Percentiles rank a stretch among this genome's conserved stretches.
phyloP scores from a whole-genome alignment of 2,888 invertebrate species.

The Lysandra coridon region DNA sequence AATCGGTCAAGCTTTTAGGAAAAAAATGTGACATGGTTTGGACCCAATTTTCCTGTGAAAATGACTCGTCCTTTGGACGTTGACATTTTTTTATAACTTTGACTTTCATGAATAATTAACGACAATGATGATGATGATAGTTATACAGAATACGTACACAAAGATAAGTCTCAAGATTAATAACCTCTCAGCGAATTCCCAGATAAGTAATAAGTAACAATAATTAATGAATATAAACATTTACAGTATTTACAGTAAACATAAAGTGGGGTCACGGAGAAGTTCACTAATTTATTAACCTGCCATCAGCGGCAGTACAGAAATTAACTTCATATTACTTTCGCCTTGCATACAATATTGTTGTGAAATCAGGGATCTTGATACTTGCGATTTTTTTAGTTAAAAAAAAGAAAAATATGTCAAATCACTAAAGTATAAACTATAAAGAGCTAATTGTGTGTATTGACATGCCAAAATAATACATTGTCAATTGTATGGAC shows the following conservation, averaged over 20 bases:
- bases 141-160: background rate
- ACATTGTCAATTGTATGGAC: no score
- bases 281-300: conserved; percentile 76
- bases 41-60: no score
- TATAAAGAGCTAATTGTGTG: no score
- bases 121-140: background rate
- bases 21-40: no score
- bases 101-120: background rate
- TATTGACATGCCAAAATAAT: no score
- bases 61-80: no score
- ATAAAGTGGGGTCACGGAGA: conserved; percentile 61
- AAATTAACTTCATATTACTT: conserved; percentile 75
- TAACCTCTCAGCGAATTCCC: background rate
- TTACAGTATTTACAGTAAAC: conserved; percentile 40
- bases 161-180: conserved; percentile 5
- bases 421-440: background rate
- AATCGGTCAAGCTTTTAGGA: no score
- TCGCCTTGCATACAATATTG: conserved; percentile 60
- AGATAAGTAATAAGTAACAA: conserved; percentile 27
- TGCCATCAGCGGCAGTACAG: conserved; percentile 66
- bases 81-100: no score
- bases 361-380: conserved; percentile 46
- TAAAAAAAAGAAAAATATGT: background rate
- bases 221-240: conserved; percentile 38
- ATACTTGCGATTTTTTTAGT: conserved; percentile 44